phyloP scores from a whole-genome alignment of 1,140 invertebrate species.

The Dreissena rostriformis region DNA sequence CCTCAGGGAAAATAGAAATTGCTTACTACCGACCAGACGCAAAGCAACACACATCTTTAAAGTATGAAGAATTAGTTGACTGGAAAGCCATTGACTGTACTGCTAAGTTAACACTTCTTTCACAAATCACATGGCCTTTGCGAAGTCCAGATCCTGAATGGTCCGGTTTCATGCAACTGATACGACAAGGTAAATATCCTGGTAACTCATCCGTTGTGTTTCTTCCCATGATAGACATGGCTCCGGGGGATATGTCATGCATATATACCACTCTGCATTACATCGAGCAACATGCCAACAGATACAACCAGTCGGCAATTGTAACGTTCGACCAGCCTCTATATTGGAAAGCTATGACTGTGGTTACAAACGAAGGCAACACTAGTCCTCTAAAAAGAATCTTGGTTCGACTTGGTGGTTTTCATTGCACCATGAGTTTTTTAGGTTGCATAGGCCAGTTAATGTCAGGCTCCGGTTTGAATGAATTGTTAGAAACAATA shows the following conservation, averaged over 20 bases:
- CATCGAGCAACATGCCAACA: not conserved
- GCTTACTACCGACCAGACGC: not conserved
- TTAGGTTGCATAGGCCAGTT: no score
- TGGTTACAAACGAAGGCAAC: not conserved
- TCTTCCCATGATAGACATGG: no score
- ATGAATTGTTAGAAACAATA: no score
- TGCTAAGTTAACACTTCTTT: no score
- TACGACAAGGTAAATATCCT: not conserved
- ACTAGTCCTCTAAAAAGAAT: constrained; percentile 3
- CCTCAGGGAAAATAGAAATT: constrained; percentile 1
- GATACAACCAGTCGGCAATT: not conserved
- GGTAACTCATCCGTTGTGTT: not conserved
- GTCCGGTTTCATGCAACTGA: constrained; percentile 9
- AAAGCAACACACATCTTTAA: not conserved
- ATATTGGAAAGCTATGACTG: not conserved
- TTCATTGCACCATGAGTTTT: no score
- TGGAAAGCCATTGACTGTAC: not conserved
- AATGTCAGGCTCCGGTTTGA: no score
- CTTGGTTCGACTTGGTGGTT: no score
- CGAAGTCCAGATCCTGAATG: constrained; percentile 2
- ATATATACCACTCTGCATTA: no score
- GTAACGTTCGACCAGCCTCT: constrained; percentile 10
- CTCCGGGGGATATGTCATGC: not conserved
- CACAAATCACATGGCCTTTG: not conserved
- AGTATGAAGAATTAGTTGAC: not conserved